Evolutionary conservation across 1,140 invertebrate genomes (phyloP), one percentile per base, ranked within the genome.

Genomic region (Sycophila sp.): DNA sequence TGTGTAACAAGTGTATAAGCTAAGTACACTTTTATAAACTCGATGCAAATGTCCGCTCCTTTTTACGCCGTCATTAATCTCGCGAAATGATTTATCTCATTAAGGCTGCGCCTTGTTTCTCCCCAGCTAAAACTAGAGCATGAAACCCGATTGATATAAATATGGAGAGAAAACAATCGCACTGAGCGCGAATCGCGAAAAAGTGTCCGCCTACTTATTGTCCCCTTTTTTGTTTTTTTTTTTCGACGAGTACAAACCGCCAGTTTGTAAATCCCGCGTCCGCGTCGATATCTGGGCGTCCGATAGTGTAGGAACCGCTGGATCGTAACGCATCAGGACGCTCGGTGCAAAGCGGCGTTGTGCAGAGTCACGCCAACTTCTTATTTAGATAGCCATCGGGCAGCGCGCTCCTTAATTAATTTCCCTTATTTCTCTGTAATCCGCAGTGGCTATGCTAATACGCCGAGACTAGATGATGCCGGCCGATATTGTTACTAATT

Each of bases 341-440:
- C n/a, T n/a, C n/a, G n/a, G 63, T 15, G 59, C 11, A 40, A 7
- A 40, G 28, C 40, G 55, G 71, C 72, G 36, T 76, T 77, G 42
- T 73, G 73, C 71, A 67, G 51, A 76, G 78, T 79, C 76, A 79
- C 75, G 76, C 75, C 72, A 79, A 76, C 64, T 77, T 77, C 71
- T 76, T 76, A 76, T 74, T 76, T 75, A 77, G 78, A 79, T 79
- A 77, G 38, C 58, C 38, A 79, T 79, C 78, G 38, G n/a, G 10
- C 13, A 59, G 30, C 8, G 19, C 28, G 34, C 26, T 36, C 60
- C 69, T 75, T 79, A 76, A 79, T 79, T 79, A 77, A 76, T 76
- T 73, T 51, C 36, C 64, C 72, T 66, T 51, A 24, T 67, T 66
- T 66, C 58, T 56, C 34, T n/a, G n/a, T n/a, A 60, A 73, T 75